A percentile compares a stretch with the other conserved stretches of the same genome.
Conservation (phyloP, 2,888 invertebrate genomes). For the Limnephilus lunatus region DNA sequence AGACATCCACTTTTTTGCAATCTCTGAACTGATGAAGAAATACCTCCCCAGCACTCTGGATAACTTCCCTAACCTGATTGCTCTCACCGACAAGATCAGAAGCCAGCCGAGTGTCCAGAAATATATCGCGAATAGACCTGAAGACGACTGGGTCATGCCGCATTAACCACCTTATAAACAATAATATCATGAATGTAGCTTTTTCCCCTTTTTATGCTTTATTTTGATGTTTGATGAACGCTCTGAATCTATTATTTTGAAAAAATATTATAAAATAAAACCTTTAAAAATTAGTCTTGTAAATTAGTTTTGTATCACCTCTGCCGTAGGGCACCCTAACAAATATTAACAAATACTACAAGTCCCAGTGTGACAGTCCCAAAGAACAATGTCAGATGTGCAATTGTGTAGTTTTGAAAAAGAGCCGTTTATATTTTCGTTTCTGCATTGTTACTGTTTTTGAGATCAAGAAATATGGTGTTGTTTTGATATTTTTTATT, state of each 20-base stretch:
- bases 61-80: conserved; percentile 66
- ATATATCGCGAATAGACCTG: conserved; percentile 68
- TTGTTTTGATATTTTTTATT: no score
- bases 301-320: no score
- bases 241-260: neutral
- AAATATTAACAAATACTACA: no score
- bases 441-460: no score
- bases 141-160: neutral
- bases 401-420: no score
- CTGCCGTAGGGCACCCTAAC: no score
- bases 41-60: conserved; percentile 66
- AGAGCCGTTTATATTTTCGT: no score
- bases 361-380: no score
- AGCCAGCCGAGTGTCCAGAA: conserved; percentile 68
- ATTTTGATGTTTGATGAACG: neutral
- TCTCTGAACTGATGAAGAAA: conserved; percentile 70
- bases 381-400: no score
- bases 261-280: no score
- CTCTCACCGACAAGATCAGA: conserved; percentile 67
- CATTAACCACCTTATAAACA: neutral
- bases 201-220: neutral
- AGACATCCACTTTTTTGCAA: conserved; percentile 72
- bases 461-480: no score
- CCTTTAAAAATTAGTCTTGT: no score
- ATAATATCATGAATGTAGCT: neutral